Evolutionary conservation across 2,888 invertebrate species (phyloP), one percentile per base, ranked within the genome.

Genomic region (Aproaerema taeniolella): DNA sequence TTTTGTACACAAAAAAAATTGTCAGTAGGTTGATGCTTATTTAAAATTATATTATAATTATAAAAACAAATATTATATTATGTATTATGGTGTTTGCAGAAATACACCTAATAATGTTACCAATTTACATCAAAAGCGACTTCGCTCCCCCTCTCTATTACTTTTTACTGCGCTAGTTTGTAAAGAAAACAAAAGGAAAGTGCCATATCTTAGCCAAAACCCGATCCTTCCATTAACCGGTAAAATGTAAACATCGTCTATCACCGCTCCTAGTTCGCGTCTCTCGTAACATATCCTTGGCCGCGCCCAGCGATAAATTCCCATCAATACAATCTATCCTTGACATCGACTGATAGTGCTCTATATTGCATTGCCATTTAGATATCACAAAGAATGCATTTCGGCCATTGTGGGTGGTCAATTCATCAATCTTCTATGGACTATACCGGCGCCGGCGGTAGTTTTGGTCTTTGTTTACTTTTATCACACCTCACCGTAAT

Each of bases 301-400:
- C 67, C 71, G 62, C 67, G 67, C 61, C 81, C 67, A 61, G 62
- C 77, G 66, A 82, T 82, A 82, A 82, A 82, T 81, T 71, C 66
- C 71, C 77, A 78, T 78, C 77, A 76, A 64, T 59, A 51, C 58
- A 47, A 81, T 79, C 76, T 76, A 78, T 81, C 78, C 76, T 78
- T 75, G 73, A 73, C 74, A 75, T 65, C 68, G 58, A 46, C 64
- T 56, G 79, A 83, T 81, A 83, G 55, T 55, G 56, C 60, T 55
- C 70, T 65, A 67, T 77, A 81, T 76, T 76, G 81, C 76, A 76
- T 68, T 67, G 61, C 67, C 74, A 74, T 82, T 82, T 75, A 82
- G 83, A 82, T 80, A 65, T 58, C 51, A 58, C 69, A 79, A 75
- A 73, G 74, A 81, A 67, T 72, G 78, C 79, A 79, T 79, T 80